Base-by-base conservation (phyloP, 2,113 vertebrate genomes). In the Azemiops feae region DNA sequence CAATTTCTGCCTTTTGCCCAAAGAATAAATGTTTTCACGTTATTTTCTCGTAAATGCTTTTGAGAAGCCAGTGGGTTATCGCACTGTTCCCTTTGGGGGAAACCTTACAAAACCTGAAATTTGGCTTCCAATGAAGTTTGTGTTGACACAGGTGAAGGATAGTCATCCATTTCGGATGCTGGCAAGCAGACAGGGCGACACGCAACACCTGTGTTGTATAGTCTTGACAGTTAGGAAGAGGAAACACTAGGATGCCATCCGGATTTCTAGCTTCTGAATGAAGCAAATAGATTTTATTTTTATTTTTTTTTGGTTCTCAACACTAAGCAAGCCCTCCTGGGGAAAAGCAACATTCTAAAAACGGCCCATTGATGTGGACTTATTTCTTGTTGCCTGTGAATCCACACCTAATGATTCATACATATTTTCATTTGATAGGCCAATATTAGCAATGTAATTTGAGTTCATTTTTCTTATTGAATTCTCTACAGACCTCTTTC, bases 171-270 rank as follows among this genome's bases (percentile, higher is more conserved):
- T 94, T 92, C 94, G 90, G 87, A 64, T 18, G 52, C n/a, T 43
- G 94, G 88, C 91, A 89, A 87, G 88, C 87, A 9, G 89, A 39
- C 53, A 69, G 11, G 74, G 88, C 64, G 91, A 89, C 96, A 95
- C 96, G 88, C 69, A 94, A 96, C 96, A 94, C 93, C 98, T 97
- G 96, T 94, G 94, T 93, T 92, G 91, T 93, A 53, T 97, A 95
- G 97, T 27, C 98, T 97, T 97, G 95, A 95, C 95, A 88, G 95
- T 94, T 96, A 88, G 58, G 93, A 14, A 87, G 87, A 50, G 20
- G 47, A 85, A 81, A 23, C n/a, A n/a, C 89, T 92, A 5, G 23
- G 30, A 16, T 89, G 74, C 12, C 69, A 60, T 27, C 52, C 50
- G 30, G 30, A 11, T 81, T 89, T 92, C 64, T 47, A n/a, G 39